phyloP scores from a whole-genome alignment of 2,113 vertebrate genomes.

The western clawed frog (Xenopus tropicalis) region UCB_Xtro_10.0 CM004443.2:176621001-176621500 shows the following conservation, averaged over 20 bases:
- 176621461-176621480: background rate
- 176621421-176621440: slow-evolving; percentile 10
- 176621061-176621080: too few relatives aligned
- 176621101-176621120: too few relatives aligned
- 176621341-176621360: slow-evolving; percentile 22
- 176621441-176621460: slow-evolving; percentile 8
- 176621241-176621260: slow-evolving; percentile 25
- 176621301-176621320: slow-evolving; percentile 39
- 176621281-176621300: slow-evolving; percentile 18
- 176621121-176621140: too few relatives aligned
- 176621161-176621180: too few relatives aligned
- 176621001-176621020: too few relatives aligned
- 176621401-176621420: slow-evolving; percentile 7
- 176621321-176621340: slow-evolving; percentile 26
- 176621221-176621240: slow-evolving; percentile 30
- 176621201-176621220: slow-evolving; percentile 15
- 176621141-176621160: too few relatives aligned
- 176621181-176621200: slow-evolving; percentile 8
- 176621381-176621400: slow-evolving; percentile 24
- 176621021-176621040: too few relatives aligned
- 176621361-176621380: slow-evolving; percentile 22
- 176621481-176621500: slow-evolving; percentile 29
- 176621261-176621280: slow-evolving; percentile 21
- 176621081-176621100: too few relatives aligned
- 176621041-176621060: too few relatives aligned